These are phyloP conservation scores for Poecile montanus DNA, from an alignment of 2,797 vertebrate genomes.

Conservation along the genomic window DNA sequence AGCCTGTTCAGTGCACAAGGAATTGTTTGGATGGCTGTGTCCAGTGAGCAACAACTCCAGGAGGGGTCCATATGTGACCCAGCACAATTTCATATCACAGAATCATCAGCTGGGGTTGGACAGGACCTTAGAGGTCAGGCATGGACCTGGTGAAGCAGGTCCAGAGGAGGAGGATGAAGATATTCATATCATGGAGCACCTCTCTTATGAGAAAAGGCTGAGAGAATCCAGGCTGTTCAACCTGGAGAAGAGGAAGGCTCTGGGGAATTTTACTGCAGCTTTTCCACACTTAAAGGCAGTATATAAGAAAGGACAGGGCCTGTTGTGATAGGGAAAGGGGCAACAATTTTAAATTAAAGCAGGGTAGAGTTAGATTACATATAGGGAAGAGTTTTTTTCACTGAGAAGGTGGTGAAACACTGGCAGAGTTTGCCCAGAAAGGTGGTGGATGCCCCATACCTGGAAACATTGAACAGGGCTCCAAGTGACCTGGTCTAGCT, in stretches of 20 bases:
- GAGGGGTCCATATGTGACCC: rapidly evolving
- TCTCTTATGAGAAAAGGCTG: not conserved
- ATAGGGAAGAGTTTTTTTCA: not conserved
- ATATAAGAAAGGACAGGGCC: not conserved
- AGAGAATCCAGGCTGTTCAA: not conserved
- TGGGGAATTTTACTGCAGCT: rapidly evolving
- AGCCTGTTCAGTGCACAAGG: rapidly evolving
- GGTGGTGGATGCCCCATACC: rapidly evolving
- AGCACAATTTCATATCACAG: not conserved
- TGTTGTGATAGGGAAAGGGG: not conserved
- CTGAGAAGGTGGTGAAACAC: not conserved
- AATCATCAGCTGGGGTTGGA: not conserved
- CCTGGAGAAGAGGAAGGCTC: not conserved
- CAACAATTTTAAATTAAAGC: not conserved
- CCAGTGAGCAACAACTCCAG: not conserved
- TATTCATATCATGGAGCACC: not conserved
- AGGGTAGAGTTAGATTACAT: not conserved
- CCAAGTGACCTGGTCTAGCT: not conserved
- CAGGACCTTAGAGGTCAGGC: not conserved
- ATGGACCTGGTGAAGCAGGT: rapidly evolving
- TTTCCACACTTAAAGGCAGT: not conserved
- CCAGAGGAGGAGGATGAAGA: not conserved
- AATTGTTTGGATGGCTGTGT: rapidly evolving
- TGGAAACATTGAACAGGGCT: not conserved
- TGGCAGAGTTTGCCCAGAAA: not conserved